phyloP scores from a whole-genome alignment of 2,888 invertebrate genomes.

The Pseudococcus longispinus region DNA sequence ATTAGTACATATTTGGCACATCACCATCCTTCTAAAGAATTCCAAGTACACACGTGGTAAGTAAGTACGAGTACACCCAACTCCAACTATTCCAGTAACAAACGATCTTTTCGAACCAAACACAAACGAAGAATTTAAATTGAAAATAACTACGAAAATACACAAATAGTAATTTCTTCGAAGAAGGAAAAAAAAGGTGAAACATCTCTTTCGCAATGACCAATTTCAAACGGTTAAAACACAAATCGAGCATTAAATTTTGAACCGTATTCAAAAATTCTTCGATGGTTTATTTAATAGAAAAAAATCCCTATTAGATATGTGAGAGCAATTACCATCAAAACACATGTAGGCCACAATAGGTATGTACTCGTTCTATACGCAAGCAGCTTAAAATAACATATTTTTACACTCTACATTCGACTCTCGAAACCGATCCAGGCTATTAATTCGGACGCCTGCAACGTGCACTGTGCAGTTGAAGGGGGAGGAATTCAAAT shows the following conservation, averaged over 20 bases:
- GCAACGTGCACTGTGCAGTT: neutral
- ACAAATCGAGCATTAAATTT: neutral
- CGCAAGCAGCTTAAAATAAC: neutral
- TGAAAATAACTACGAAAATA: neutral
- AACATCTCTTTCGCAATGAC: neutral
- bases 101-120: neutral
- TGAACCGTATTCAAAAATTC: slow-evolving; percentile 8
- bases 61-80: too few species aligned
- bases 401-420: neutral
- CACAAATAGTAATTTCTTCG: neutral
- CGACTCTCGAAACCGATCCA: neutral
- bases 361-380: neutral
- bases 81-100: neutral
- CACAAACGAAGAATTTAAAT: slow-evolving; percentile 16
- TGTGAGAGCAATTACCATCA: neutral
- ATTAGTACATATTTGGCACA: neutral
- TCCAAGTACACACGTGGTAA: neutral
- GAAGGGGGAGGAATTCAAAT: neutral
- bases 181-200: neutral
- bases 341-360: neutral
- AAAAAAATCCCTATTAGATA: neutral
- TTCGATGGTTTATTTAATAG: neutral
- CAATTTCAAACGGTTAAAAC: neutral
- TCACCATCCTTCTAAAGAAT: neutral
- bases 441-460: neutral